These are phyloP conservation scores for Spongilla lacustris DNA, from an alignment of 37 sponge, comb jelly and placozoan genomes.

Conservation along the genomic window DNA sequence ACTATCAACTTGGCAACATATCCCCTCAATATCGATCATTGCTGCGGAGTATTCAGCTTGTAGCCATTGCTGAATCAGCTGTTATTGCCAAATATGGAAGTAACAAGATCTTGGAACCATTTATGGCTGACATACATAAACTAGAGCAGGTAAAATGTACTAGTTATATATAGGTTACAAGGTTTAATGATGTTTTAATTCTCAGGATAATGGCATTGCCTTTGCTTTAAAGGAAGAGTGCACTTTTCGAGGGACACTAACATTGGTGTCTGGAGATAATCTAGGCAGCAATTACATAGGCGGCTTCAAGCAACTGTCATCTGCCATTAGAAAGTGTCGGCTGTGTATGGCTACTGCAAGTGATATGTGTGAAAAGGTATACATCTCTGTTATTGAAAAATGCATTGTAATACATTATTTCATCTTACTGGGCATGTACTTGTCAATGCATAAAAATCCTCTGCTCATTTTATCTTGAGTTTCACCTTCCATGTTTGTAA, in stretches of 20 bases:
- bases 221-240: constrained; percentile 5
- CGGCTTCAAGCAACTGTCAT: constrained; percentile 49
- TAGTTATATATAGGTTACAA: not conserved
- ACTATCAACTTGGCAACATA: constrained; percentile 50
- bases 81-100: constrained; percentile 38
- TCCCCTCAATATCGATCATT: constrained; percentile 39
- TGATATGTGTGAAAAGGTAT: constrained; percentile 53
- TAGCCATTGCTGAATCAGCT: constrained; percentile 24
- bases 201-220: constrained; percentile 33
- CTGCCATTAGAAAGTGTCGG: constrained; percentile 58
- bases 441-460: no score
- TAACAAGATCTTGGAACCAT: constrained; percentile 37
- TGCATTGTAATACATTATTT: not conserved
- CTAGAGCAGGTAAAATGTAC: constrained; percentile 40
- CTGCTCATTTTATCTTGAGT: no score
- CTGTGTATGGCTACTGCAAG: constrained; percentile 52
- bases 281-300: constrained; percentile 37
- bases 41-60: constrained; percentile 31
- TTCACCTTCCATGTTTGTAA: no score
- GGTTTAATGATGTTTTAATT: not conserved
- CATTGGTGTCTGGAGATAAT: constrained; percentile 59
- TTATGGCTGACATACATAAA: constrained; percentile 27
- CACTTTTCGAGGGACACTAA: constrained; percentile 45
- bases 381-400: not conserved
- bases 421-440: not conserved